Percentiles rank a stretch among this genome's conserved stretches.
Conservation (phyloP, 2,797 vertebrate genomes). For the Lagocephalus sceleratus region DNA sequence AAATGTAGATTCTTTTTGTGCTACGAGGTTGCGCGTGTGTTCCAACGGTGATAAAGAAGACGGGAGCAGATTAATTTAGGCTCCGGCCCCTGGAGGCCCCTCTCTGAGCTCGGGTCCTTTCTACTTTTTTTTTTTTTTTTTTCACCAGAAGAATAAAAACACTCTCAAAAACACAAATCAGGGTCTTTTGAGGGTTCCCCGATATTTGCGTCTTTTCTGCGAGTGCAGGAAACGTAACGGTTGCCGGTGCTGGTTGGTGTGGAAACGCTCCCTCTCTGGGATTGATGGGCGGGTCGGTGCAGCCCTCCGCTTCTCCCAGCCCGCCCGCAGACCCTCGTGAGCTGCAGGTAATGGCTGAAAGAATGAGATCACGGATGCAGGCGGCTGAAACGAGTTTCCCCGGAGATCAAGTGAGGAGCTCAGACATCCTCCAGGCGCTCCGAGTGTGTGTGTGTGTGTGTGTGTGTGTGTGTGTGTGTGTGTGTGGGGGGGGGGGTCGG, state of each 20-base stretch:
- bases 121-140: constrained; percentile 58
- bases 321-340: too few relatives aligned
- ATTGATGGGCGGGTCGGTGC: too few relatives aligned
- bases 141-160: constrained; percentile 54
- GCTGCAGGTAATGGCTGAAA: too few relatives aligned
- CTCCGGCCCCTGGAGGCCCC: constrained; percentile 57
- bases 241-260: constrained; percentile 4
- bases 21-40: constrained; percentile 5
- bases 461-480: too few relatives aligned
- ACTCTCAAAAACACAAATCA: constrained; percentile 38
- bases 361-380: too few relatives aligned
- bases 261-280: too few relatives aligned
- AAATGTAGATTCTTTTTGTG: constrained; percentile 5
- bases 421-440: too few relatives aligned
- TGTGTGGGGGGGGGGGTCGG: too few relatives aligned
- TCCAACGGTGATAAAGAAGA: constrained; percentile 51
- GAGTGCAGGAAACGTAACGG: constrained; percentile 22
- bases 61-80: constrained; percentile 64
- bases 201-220: constrained; percentile 40
- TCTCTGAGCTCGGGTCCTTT: constrained; percentile 58
- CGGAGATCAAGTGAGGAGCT: too few relatives aligned
- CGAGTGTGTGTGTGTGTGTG: too few relatives aligned
- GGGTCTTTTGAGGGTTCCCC: constrained; percentile 44
- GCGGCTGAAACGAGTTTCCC: too few relatives aligned
- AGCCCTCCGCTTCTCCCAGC: too few relatives aligned